These are phyloP conservation scores for Pseudocheirus occidentalis DNA, from an alignment of 2,797 vertebrate species.

Conservation along the genomic window DNA sequence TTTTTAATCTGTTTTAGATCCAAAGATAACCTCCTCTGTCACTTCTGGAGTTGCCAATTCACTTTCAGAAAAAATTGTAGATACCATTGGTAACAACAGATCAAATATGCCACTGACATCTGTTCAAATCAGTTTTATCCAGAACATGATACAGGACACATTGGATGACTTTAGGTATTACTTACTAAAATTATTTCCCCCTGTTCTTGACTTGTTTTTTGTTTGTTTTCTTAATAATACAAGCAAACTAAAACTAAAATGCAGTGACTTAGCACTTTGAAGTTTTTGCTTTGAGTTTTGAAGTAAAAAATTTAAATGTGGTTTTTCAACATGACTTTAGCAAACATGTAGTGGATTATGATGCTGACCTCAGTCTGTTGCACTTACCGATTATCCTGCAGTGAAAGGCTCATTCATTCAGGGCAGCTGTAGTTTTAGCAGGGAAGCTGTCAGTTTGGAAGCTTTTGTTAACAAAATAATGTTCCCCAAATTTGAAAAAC, in stretches of 20 bases:
- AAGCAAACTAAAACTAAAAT: neutral
- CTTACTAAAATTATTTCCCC: conserved; percentile 53
- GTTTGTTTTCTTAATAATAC: neutral
- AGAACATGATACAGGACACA: conserved; percentile 97
- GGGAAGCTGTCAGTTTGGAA: neutral
- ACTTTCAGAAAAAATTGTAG: conserved; percentile 90
- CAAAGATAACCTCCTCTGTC: conserved; percentile 81
- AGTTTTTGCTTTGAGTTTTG: conserved; percentile 10
- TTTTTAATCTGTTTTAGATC: conserved; percentile 76
- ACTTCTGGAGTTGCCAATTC: conserved; percentile 87
- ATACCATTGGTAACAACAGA: conserved; percentile 87
- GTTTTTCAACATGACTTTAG: neutral
- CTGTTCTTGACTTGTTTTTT: neutral
- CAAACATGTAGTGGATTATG: neutral
- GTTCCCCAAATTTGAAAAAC: conserved; percentile 6
- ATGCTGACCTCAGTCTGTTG: neutral
- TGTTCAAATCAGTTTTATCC: conserved; percentile 95
- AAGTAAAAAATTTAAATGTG: neutral
- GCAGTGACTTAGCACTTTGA: conserved; percentile 13
- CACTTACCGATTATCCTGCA: neutral
- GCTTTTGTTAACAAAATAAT: conserved; percentile 20
- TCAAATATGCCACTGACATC: conserved; percentile 91
- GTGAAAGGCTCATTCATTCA: conserved; percentile 5
- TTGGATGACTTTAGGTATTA: conserved; percentile 96
- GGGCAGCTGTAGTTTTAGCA: neutral